phyloP scores from a whole-genome alignment of 2,797 vertebrate species.

The Telmatherina bonti region DNA sequence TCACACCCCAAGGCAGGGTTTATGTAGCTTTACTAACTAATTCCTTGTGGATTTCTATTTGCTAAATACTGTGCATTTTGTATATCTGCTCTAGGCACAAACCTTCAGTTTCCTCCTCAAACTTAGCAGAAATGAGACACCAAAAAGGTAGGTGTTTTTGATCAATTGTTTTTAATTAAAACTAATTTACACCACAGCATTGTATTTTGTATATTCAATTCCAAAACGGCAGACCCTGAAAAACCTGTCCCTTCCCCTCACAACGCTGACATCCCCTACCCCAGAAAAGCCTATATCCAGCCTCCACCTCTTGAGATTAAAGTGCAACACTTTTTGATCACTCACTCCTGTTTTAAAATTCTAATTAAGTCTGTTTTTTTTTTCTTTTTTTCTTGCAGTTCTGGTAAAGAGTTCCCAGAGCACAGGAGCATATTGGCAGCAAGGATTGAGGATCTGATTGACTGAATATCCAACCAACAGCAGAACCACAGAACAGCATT shows the following conservation, averaged over 20 bases:
- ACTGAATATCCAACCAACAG: slow-evolving; percentile 35
- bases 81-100: too few species aligned
- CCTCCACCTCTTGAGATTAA: slow-evolving; percentile 5
- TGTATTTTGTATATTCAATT: background rate
- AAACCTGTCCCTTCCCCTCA: background rate
- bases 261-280: slow-evolving; percentile 11
- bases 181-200: background rate
- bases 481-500: slow-evolving; percentile 33
- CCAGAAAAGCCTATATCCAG: slow-evolving; percentile 22
- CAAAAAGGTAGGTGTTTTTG: too few species aligned
- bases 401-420: slow-evolving; percentile 42
- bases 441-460: slow-evolving; percentile 39
- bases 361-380: slow-evolving; percentile 53
- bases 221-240: background rate
- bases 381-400: slow-evolving; percentile 40
- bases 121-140: too few species aligned
- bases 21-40: background rate
- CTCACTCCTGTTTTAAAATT: slow-evolving; percentile 47
- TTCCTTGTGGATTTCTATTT: background rate
- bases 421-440: slow-evolving; percentile 43
- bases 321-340: slow-evolving; percentile 36
- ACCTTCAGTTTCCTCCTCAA: too few species aligned
- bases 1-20: background rate
- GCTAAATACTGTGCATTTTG: background rate
- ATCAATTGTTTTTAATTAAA: background rate